A percentile compares a stretch with the other conserved stretches of the same genome.
Conservation (phyloP, 2,113 vertebrate genomes). For the Cynocephalus volans region DNA sequence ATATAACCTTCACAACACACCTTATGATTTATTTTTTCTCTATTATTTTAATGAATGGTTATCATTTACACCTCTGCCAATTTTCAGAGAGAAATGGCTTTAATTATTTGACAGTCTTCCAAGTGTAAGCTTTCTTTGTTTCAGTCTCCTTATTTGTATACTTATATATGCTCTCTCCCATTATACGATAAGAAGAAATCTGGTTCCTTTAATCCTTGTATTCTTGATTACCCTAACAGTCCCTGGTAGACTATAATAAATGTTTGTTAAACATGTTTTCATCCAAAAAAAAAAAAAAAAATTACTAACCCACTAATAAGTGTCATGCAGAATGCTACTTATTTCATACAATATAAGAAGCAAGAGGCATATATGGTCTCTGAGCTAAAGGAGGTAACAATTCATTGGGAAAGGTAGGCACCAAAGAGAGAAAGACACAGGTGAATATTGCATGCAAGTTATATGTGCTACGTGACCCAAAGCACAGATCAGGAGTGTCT, state of each 20-base stretch:
- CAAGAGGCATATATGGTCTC: not conserved
- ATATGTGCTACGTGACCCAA: not conserved
- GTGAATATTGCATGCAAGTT: not conserved
- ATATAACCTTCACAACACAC: not conserved
- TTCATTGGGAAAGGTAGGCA: not conserved
- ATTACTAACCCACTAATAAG: not conserved
- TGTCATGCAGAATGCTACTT: not conserved
- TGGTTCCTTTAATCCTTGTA: not conserved
- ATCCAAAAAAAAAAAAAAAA: not conserved
- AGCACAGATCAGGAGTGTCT: rapidly evolving
- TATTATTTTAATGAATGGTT: not conserved
- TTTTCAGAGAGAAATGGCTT: not conserved
- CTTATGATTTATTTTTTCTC: not conserved
- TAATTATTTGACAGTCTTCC: not conserved
- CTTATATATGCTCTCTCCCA: not conserved
- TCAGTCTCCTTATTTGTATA: not conserved
- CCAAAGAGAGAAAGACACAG: not conserved
- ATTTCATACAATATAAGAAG: not conserved
- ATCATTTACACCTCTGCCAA: not conserved
- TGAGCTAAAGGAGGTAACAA: not conserved
- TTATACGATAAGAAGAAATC: not conserved
- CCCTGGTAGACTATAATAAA: not conserved
- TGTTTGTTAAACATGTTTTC: not conserved
- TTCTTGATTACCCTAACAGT: not conserved
- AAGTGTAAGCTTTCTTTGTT: not conserved